Evolutionary conservation across 2,888 invertebrate species (phyloP), one percentile per base, ranked within the genome.

Genomic region (Leptopterna dolabrata): DNA sequence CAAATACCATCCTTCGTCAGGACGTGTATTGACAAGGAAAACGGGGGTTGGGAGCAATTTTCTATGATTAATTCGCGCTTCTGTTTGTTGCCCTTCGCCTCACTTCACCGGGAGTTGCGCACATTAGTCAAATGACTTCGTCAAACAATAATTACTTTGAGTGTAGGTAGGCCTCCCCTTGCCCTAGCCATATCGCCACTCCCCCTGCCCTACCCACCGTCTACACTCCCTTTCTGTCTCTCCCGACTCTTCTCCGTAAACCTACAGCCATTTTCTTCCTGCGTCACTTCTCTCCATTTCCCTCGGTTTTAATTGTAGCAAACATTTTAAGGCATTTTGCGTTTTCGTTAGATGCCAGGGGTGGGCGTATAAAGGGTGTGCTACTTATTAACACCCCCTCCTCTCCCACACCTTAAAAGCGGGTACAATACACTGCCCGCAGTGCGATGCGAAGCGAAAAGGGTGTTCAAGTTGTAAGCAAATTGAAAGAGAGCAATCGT

Each of bases 91-190:
- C 70, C 70, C 84, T 71, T 30, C 80, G 41, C 84, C 24, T 43
- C 27, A 71, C 70, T 84, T 71, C 84, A 11, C 84, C 29, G 43
- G 71, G 71, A 71, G 84, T 71, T n/a, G 82, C 19, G 84, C 86
- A 76, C 86, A 86, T 86, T 86, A 86, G 86, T 86, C 86, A 86
- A 86, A 86, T 86, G 86, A 86, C 86, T 86, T 86, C 86, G 86
- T 86, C 86, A 86, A 86, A 86, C 86, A 86, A 86, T 86, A 86
- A 86, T 86, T 86, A 86, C 76, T 86, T 86, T 76, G 86, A 86
- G 86, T 86, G 86, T 86, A 55, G 76, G 86, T 84, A 45, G 11
- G n/a, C 16, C 43, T n/a, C 43, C 36, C 36, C 6, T 11, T n/a
- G 36, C 41, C 36, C 76, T 36, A 2, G 4, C 36, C 70, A 19